Conservation (phyloP, 2,797 vertebrate species). For the Dipus sagitta region DNA sequence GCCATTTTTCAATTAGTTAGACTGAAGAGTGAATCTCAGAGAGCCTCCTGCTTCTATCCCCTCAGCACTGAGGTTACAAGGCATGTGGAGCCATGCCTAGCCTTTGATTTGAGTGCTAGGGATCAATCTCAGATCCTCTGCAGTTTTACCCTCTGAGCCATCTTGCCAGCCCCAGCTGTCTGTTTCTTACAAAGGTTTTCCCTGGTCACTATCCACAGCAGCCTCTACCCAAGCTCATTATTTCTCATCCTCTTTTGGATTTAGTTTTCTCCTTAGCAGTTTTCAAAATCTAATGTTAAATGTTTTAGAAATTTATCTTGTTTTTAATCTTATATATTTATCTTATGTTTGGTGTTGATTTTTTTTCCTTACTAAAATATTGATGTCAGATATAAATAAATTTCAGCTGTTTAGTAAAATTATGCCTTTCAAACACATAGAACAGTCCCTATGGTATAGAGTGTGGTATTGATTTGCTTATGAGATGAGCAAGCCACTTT, state of each 20-base stretch:
- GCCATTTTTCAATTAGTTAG: no score
- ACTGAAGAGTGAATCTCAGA: no score
- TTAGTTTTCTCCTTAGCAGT: constrained; percentile 5
- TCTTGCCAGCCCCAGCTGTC: not conserved
- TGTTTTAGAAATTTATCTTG: not conserved
- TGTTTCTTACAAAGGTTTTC: not conserved
- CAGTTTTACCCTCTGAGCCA: no score
- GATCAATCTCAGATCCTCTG: no score
- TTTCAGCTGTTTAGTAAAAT: not conserved
- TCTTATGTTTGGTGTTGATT: not conserved
- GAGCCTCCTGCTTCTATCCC: no score
- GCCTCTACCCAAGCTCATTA: not conserved
- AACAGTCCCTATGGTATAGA: not conserved
- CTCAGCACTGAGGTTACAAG: no score
- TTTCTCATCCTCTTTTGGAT: not conserved
- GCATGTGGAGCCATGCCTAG: no score
- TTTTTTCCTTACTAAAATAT: constrained; percentile 15
- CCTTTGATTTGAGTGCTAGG: no score
- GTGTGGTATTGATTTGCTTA: not conserved
- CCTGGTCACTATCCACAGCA: not conserved
- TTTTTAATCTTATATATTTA: not conserved
- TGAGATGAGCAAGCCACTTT: not conserved
- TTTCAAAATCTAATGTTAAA: constrained; percentile 11
- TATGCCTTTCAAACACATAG: not conserved
- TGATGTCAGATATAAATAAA: not conserved